Percentiles rank a stretch among this genome's conserved stretches.
These are phyloP conservation scores for Phrixothrix hirtus DNA, from an alignment of 2,888 invertebrate species.

Conservation along the genomic window DNA sequence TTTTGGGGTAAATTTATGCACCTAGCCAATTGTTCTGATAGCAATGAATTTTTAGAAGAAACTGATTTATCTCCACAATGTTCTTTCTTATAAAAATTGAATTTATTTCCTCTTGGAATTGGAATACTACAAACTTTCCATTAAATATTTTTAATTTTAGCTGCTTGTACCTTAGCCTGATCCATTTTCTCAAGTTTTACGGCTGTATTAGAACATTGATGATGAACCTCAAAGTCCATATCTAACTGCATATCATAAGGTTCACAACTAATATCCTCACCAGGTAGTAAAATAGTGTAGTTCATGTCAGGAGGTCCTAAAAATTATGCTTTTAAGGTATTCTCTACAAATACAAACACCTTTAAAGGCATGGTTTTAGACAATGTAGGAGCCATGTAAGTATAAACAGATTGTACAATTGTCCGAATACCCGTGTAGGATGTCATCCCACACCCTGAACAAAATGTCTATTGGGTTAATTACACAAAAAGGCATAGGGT, in stretches of 20 bases:
- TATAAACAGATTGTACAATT: no score
- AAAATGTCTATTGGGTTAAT: no score
- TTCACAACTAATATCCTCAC: constrained; percentile 70
- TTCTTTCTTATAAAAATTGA: constrained; percentile 64
- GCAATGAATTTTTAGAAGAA: constrained; percentile 60
- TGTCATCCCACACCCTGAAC: no score
- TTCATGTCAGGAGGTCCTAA: no score
- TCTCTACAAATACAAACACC: no score
- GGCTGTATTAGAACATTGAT: constrained; percentile 85
- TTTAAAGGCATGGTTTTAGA: no score
- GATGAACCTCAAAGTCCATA: constrained; percentile 64
- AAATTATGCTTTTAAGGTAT: no score
- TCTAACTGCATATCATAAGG: constrained; percentile 80
- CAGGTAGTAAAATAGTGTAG: no score
- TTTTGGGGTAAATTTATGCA: constrained; percentile 79
- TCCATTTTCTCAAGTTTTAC: constrained; percentile 88
- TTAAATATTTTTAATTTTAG: constrained; percentile 75
- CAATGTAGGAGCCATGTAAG: no score
- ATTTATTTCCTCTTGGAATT: constrained; percentile 61
- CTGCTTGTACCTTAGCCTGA: constrained; percentile 77
- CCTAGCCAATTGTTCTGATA: constrained; percentile 76
- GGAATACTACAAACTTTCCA: constrained; percentile 65
- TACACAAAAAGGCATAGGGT: no score
- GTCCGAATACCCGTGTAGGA: no score
- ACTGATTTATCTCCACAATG: constrained; percentile 42